A percentile compares a stretch with the other conserved stretches of the same genome.
Conservation (phyloP, 92 coral and sea anemone species). For the Siderastrea radians region DNA sequence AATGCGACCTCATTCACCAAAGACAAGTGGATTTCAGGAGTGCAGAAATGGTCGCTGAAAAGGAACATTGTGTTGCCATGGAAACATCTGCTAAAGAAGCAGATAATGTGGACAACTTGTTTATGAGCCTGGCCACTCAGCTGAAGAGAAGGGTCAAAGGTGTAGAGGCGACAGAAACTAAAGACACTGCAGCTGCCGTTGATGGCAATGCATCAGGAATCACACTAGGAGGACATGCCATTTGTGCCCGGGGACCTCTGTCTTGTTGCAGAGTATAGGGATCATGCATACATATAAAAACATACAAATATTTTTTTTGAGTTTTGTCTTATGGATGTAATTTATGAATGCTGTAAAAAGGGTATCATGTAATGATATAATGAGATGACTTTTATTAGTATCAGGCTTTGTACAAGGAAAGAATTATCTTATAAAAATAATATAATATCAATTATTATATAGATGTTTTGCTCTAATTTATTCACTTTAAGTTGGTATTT, state of each 20-base stretch:
- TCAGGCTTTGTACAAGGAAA: no score
- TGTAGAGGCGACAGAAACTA: slow-evolving; percentile 64
- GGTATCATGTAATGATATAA: no score
- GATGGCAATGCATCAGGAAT: slow-evolving; percentile 71
- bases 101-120: slow-evolving; percentile 92
- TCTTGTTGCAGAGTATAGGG: slow-evolving; percentile 91
- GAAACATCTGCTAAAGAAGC: slow-evolving; percentile 99
- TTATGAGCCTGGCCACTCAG: slow-evolving; percentile 91
- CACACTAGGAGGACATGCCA: slow-evolving; percentile 78
- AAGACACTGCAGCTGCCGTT: slow-evolving; percentile 30
- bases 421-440: no score
- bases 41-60: slow-evolving; percentile 85
- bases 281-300: background rate
- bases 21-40: slow-evolving; percentile 84
- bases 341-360: background rate
- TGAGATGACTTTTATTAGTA: no score
- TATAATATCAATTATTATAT: no score
- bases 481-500: no score
- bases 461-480: no score
- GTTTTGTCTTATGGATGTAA: background rate
- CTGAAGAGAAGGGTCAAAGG: slow-evolving; percentile 83
- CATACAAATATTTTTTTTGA: background rate
- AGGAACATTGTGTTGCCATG: slow-evolving; percentile 86
- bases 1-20: slow-evolving; percentile 81
- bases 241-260: slow-evolving; percentile 81